Evolutionary conservation across 2,888 invertebrate genomes (phyloP).

Genomic region (Platerodrilus igneus): DNA sequence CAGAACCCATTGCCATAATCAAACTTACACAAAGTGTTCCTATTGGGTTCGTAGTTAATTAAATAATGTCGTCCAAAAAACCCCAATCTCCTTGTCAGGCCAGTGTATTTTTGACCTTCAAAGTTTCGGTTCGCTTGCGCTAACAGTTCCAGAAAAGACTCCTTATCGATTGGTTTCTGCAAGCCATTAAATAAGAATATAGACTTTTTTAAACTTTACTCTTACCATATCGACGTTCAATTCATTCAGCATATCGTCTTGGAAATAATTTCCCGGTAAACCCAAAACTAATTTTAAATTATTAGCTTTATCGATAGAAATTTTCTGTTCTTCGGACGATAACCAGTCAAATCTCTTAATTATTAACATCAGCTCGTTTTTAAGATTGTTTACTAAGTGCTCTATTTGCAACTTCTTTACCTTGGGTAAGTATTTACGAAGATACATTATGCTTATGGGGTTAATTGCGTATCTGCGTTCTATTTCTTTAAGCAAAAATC

Average conservation of each 20-base stretch:
- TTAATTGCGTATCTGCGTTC: conserved; percentile 1
- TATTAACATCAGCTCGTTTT: conserved; percentile 2
- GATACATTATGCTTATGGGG: conserved; percentile 4
- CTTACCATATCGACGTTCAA: conserved; percentile 11
- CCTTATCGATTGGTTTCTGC: not conserved
- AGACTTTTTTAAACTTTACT: not conserved
- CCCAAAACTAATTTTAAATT: conserved; percentile 1
- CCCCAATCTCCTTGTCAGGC: no score
- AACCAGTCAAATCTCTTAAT: conserved; percentile 1
- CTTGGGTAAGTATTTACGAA: not conserved
- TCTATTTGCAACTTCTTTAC: not conserved
- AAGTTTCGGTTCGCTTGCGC: conserved; percentile 7
- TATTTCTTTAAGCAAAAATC: conserved; percentile 6
- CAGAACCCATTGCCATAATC: no score
- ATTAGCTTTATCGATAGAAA: not conserved
- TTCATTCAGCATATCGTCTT: conserved; percentile 12
- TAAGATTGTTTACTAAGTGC: not conserved
- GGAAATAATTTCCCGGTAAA: conserved; percentile 8
- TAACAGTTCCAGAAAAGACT: conserved; percentile 3
- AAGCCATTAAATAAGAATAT: conserved; percentile 1
- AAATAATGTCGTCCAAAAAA: no score
- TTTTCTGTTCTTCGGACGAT: not conserved
- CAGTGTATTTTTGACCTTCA: no score
- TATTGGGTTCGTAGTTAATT: no score
- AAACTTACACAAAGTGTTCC: no score